These are phyloP conservation scores for Tamandua tetradactyla DNA, from an alignment of 2,797 vertebrate genomes.

Conservation along the genomic window DNA sequence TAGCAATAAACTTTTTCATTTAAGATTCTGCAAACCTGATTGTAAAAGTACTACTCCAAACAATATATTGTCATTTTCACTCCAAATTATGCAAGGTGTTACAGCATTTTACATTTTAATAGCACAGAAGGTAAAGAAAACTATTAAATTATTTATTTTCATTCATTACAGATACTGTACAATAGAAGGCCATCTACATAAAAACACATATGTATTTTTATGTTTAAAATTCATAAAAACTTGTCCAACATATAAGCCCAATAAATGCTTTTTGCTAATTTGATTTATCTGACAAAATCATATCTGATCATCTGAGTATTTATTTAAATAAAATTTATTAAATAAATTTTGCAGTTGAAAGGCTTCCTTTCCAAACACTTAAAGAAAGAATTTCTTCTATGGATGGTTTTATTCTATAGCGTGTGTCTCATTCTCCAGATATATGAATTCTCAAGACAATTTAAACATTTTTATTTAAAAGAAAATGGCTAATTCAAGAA, in stretches of 20 bases:
- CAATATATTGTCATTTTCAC: not conserved
- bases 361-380: constrained; percentile 69
- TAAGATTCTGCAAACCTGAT: not conserved
- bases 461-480: constrained; percentile 67
- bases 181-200: not conserved
- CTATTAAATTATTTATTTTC: not conserved
- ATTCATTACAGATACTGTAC: not conserved
- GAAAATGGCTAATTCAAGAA: constrained; percentile 67
- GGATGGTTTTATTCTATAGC: constrained; percentile 50
- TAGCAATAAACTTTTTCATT: constrained; percentile 3
- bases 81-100: not conserved
- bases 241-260: not conserved
- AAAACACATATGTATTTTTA: no score
- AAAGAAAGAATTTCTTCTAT: constrained; percentile 53
- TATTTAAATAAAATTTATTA: constrained; percentile 36
- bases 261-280: not conserved
- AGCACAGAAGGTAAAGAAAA: constrained; percentile 33
- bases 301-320: not conserved
- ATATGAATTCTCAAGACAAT: constrained; percentile 65
- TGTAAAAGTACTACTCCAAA: not conserved
- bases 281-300: no score
- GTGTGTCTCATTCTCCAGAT: constrained; percentile 65
- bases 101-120: constrained; percentile 6
- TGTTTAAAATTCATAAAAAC: no score
- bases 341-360: constrained; percentile 74